A percentile compares a stretch with the other conserved stretches of the same genome.
phyloP scores from a whole-genome alignment of 2,797 vertebrate genomes.

The Todus mexicanus region DNA sequence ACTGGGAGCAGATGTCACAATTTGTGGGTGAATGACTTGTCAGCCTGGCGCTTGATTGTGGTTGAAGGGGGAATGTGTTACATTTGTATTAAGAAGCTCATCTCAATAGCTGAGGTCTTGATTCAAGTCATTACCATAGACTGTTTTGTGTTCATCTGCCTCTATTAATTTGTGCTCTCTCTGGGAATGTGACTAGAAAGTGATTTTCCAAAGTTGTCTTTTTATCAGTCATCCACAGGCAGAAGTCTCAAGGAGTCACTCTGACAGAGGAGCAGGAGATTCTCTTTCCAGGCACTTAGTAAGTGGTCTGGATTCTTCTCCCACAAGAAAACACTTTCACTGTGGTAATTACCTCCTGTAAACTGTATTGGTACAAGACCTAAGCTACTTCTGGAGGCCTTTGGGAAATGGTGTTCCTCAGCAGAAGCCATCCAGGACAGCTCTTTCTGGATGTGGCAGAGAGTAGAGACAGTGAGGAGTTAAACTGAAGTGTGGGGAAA shows the following conservation, averaged over 20 bases:
- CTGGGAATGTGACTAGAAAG: background rate
- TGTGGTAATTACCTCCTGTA: background rate
- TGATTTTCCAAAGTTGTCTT: background rate
- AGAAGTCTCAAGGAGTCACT: background rate
- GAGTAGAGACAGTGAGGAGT: background rate
- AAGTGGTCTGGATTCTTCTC: background rate
- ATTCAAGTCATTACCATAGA: accelerated
- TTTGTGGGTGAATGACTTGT: background rate
- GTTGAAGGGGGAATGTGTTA: background rate
- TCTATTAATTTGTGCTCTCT: background rate
- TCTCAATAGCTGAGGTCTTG: background rate
- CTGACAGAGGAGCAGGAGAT: background rate
- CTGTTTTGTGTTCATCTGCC: background rate
- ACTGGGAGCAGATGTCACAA: background rate
- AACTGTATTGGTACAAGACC: background rate
- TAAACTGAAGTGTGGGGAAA: background rate
- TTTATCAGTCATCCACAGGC: background rate
- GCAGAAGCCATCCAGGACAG: background rate
- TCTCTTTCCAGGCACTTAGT: background rate
- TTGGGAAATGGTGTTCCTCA: background rate
- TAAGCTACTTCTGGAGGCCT: background rate
- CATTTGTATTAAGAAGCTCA: background rate
- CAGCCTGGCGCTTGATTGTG: background rate
- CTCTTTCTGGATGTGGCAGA: background rate
- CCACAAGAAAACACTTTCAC: background rate